A percentile compares a stretch with the other conserved stretches of the same genome.
phyloP scores from a whole-genome alignment of 2,113 vertebrate genomes.

The Oryzias melastigma region DNA sequence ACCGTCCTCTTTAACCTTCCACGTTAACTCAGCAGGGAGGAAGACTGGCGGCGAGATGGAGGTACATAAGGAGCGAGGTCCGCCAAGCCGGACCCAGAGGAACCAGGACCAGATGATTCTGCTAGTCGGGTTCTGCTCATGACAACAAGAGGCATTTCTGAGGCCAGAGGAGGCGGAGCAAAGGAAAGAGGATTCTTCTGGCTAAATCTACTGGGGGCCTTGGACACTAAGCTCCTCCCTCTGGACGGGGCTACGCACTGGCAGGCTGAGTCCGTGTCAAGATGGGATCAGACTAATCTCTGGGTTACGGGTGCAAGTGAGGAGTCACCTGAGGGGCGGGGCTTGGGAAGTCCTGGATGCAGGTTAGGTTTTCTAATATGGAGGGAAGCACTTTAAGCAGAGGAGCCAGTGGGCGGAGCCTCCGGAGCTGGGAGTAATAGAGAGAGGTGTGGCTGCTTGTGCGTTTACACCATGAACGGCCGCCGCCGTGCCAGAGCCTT shows the following conservation, averaged over 20 bases:
- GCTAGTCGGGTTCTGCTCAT: too few species aligned
- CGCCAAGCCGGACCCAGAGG: too few species aligned
- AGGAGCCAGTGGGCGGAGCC: slow-evolving; percentile 67
- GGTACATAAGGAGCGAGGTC: too few species aligned
- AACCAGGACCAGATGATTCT: too few species aligned
- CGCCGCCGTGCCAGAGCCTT: neutral
- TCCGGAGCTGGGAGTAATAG: slow-evolving; percentile 47
- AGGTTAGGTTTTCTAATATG: slow-evolving; percentile 56
- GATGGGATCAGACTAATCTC: slow-evolving; percentile 11
- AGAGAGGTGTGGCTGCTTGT: slow-evolving; percentile 14
- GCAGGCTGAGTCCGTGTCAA: neutral
- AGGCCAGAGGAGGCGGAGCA: too few species aligned
- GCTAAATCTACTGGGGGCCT: too few species aligned
- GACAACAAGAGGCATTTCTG: too few species aligned
- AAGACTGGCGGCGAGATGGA: too few species aligned
- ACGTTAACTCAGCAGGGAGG: neutral
- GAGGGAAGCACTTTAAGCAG: slow-evolving; percentile 81
- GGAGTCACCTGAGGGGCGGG: slow-evolving; percentile 35
- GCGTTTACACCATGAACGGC: slow-evolving; percentile 16
- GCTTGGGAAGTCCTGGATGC: slow-evolving; percentile 37
- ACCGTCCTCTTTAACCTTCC: slow-evolving; percentile 6
- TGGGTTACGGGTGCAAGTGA: slow-evolving; percentile 5
- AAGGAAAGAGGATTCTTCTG: too few species aligned
- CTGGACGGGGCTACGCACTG: neutral
- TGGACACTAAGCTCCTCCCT: too few species aligned